These are phyloP conservation scores for Aquatica leii DNA, from an alignment of 2,888 invertebrate species.

Conservation along the genomic window DNA sequence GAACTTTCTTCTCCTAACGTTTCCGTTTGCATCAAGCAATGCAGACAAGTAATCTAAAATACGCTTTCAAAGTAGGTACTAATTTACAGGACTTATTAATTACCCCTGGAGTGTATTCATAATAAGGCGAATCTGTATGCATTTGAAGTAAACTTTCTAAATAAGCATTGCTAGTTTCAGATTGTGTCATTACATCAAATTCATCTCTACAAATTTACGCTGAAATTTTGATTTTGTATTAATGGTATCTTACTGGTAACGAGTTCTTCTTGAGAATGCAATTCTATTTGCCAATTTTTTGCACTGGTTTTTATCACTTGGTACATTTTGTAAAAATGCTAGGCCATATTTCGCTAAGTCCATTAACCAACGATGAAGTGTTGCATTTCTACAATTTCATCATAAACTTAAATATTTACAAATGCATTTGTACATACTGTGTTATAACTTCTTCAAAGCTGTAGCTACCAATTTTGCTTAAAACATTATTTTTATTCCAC, in stretches of 20 bases:
- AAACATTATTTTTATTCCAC: slow-evolving; percentile 67
- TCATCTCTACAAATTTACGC: slow-evolving; percentile 63
- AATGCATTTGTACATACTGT: slow-evolving; percentile 39
- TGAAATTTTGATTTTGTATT: neutral
- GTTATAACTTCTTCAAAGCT: slow-evolving; percentile 64
- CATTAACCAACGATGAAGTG: slow-evolving; percentile 66
- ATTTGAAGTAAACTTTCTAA: slow-evolving; percentile 72
- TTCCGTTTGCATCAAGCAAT: slow-evolving; percentile 73
- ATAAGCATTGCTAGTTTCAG: slow-evolving; percentile 78
- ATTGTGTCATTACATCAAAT: slow-evolving; percentile 72
- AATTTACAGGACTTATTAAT: slow-evolving; percentile 20
- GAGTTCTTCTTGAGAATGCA: slow-evolving; percentile 74
- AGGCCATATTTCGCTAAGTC: slow-evolving; percentile 72
- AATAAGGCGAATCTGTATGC: slow-evolving; percentile 81
- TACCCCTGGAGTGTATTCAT: slow-evolving; percentile 77
- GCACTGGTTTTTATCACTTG: slow-evolving; percentile 65
- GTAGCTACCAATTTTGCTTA: slow-evolving; percentile 62
- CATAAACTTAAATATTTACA: neutral
- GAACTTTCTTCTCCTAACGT: slow-evolving; percentile 73
- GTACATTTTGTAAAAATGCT: slow-evolving; percentile 68
- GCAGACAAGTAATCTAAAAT: slow-evolving; percentile 69
- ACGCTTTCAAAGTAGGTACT: neutral
- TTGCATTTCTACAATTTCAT: slow-evolving; percentile 44
- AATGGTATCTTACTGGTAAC: slow-evolving; percentile 71
- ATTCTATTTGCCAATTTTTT: slow-evolving; percentile 69